Percentiles rank a stretch among this genome's conserved stretches.
Evolutionary conservation across 2,888 invertebrate species (phyloP).

Genomic region (Eristalinus aeneus): DNA sequence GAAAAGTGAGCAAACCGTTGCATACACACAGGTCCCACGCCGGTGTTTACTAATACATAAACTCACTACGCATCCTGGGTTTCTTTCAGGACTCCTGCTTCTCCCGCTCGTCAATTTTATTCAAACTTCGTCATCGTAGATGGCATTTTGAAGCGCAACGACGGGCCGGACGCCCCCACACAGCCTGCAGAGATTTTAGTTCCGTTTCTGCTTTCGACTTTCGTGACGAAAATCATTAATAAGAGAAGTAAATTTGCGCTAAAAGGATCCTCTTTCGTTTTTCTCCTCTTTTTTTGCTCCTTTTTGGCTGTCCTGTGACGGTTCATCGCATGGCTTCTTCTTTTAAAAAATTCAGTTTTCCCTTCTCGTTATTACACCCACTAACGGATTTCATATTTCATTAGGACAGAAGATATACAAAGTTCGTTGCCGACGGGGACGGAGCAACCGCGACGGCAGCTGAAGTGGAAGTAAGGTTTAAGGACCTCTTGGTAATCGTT

Average conservation of each 20-base stretch:
- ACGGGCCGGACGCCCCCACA: background rate
- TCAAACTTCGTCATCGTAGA: background rate
- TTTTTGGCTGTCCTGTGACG: background rate
- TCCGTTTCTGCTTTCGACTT: conserved; percentile 43
- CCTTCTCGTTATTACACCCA: conserved; percentile 49
- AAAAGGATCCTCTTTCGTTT: conserved; percentile 38
- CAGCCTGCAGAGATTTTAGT: conserved; percentile 41
- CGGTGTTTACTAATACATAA: conserved; percentile 25
- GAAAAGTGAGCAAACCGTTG: conserved; percentile 29
- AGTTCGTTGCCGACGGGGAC: background rate
- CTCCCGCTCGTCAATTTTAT: background rate
- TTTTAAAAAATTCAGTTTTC: conserved; percentile 46
- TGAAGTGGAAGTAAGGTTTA: conserved; percentile 39
- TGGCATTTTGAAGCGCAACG: background rate
- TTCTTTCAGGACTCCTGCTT: background rate
- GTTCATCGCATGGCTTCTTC: conserved; percentile 28
- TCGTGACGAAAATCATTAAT: conserved; percentile 59
- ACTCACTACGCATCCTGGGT: conserved; percentile 31
- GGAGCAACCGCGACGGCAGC: background rate
- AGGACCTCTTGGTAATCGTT: conserved; percentile 21
- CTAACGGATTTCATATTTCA: conserved; percentile 52
- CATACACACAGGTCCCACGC: conserved; percentile 30
- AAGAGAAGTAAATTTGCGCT: conserved; percentile 45
- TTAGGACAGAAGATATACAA: conserved; percentile 7
- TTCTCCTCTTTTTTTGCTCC: background rate